Base-by-base conservation (phyloP, 2,888 invertebrate species). In the Lycia hirtaria region DNA sequence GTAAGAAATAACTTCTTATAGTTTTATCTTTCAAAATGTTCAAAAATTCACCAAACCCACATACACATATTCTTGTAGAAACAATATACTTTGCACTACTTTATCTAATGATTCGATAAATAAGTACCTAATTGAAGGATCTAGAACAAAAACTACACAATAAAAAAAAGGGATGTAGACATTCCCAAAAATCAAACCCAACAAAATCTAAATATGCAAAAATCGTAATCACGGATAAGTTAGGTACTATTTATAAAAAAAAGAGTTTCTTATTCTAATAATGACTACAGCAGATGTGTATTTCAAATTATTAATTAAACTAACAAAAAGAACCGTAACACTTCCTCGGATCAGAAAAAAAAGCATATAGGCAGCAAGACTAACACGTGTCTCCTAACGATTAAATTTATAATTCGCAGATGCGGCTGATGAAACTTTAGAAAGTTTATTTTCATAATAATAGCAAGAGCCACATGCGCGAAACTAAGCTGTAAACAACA, bases 401-500 rank as follows among this genome's bases (percentile, higher is more conserved):
- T 87, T 84, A 85, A 75, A 80, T 84, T 87, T 85, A 89, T 87
- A 89, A 85, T 90, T 84, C 83, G 85, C 92, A 92, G 91, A 91
- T 91, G 90, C 84, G 48, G 83, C 87, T 84, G 85, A 84, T 81
- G 82, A 68, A 76, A 76, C 76, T 76, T 73, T 65, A 86, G 92
- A 92, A 92, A 92, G 92, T 91, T 92, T 92, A 92, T 91, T 91
- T 90, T 89, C 90, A 85, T 87, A 90, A 91, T 90, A 91, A 89
- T 91, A 92, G 90, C 90, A 73, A 83, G 84, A 81, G 75, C 85
- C 89, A 91, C 76, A 88, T 91, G 91, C 81, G 86, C 81, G 67
- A 78, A 78, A 76, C 69, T 66, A 69, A 64, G 78, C 74, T 72
- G 58, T 67, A 79, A 81, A 81, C 82, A 82, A 82, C 91, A 91